A percentile compares a stretch with the other conserved stretches of the same genome.
Evolutionary conservation across 2,797 vertebrate species (phyloP).

Genomic region (Acipenser oxyrinchus): DNA sequence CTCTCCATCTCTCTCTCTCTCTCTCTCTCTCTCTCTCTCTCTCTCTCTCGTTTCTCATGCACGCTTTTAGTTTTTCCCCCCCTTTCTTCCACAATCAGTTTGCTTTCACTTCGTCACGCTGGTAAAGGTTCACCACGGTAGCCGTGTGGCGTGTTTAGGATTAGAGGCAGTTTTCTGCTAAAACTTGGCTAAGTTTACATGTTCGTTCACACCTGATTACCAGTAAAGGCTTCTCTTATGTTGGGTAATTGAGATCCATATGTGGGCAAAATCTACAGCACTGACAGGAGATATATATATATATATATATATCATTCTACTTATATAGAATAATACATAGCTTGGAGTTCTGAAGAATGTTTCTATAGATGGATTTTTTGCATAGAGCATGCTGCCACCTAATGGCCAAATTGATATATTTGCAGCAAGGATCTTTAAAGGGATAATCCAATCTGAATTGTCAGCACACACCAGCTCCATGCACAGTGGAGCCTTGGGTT

Average conservation of each 20-base stretch:
- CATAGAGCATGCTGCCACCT: too few relatives aligned
- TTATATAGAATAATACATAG: too few relatives aligned
- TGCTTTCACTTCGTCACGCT: constrained; percentile 49
- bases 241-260: constrained; percentile 37
- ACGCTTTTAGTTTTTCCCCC: constrained; percentile 27
- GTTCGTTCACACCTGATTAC: constrained; percentile 66
- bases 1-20: too few relatives aligned
- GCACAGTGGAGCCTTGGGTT: too few relatives aligned
- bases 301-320: too few relatives aligned
- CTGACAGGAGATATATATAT: background rate
- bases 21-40: constrained; percentile 25
- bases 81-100: constrained; percentile 37
- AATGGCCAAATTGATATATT: too few relatives aligned
- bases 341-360: too few relatives aligned
- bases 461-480: too few relatives aligned
- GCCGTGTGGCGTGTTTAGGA: constrained; percentile 34
- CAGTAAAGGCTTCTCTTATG: constrained; percentile 30
- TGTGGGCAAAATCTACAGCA: constrained; percentile 1
- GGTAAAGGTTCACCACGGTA: constrained; percentile 42
- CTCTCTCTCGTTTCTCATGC: constrained; percentile 31
- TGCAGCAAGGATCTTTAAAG: too few relatives aligned
- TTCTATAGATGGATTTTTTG: too few relatives aligned
- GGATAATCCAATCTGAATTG: too few relatives aligned
- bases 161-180: constrained; percentile 47
- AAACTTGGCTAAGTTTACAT: constrained; percentile 67